Evolutionary conservation across 92 coral and sea anemone genomes (phyloP), one percentile per base, ranked within the genome.

Genomic region (Epizoanthus illoricatus): DNA sequence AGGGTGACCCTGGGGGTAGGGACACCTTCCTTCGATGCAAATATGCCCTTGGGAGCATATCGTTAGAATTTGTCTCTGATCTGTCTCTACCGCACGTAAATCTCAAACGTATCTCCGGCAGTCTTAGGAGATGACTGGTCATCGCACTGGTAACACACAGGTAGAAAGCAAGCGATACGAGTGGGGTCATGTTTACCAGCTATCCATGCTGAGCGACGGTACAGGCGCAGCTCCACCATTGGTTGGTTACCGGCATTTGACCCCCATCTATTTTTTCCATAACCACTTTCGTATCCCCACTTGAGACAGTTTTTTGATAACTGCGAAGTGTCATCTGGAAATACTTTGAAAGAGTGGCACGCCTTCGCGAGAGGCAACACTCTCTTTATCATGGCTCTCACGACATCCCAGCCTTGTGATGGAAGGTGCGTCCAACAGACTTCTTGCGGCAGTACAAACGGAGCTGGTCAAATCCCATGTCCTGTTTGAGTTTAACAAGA

Each of bases 401-500:
- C 79, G 42, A 85, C 94, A 56, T 70, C 67, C 52, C 80, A 59
- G 58, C 94, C 94, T 45, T 80, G 79, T 43, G 89, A 40, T 91
- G 88, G 56, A 91, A 28, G 18, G 87, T 84, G 66, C 94, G 88
- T 21, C 91, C 91, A 18, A 71, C 72, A 43, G 72, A 59, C 49
- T 90, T 87, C 87, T 90, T 90, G 82, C 58, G 71, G 57, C 94
- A 91, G 56, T 89, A 84, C 72, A 80, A 91, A 4, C 94, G 87
- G 3, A 88, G 24, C 58, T 91, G 91, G 36, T 68, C 28, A 39
- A 87, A 85, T 7, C 62, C 40, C 82, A 78, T 61, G 54, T 78
- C 69, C 18, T 33, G n/a, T 12, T 36, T 78, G 12, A 61, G 71
- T 39, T 78, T 67, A 1, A 5, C 57, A 39, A 78, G 82, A 9